These are phyloP conservation scores for Agonopterix subpropinquella DNA, from an alignment of 2,888 invertebrate species.

Conservation along the genomic window DNA sequence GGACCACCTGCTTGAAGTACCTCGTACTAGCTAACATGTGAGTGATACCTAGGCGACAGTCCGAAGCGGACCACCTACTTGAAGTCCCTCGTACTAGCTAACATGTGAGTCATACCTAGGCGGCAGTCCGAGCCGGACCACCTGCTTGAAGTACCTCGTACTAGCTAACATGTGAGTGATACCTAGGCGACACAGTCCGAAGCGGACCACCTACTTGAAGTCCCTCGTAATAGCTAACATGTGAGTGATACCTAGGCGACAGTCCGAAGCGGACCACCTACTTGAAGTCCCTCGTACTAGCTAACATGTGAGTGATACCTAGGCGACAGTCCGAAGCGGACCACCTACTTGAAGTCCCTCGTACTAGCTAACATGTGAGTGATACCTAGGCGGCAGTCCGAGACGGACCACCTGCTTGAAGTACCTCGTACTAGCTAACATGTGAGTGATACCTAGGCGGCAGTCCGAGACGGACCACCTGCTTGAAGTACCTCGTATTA, in stretches of 20 bases:
- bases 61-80: slow-evolving; percentile 97
- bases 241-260: too few relatives aligned
- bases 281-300: slow-evolving; percentile 97
- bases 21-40: slow-evolving; percentile 98
- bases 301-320: too few relatives aligned
- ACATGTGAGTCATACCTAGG: too few relatives aligned
- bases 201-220: slow-evolving; percentile 97
- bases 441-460: too few relatives aligned
- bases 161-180: slow-evolving; percentile 99
- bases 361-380: slow-evolving; percentile 99
- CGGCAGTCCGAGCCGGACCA: slow-evolving; percentile 97
- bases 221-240: slow-evolving; percentile 99
- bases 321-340: slow-evolving; percentile 94
- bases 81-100: slow-evolving; percentile 98
- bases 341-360: slow-evolving; percentile 97
- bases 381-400: too few relatives aligned
- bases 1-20: slow-evolving; percentile 98
- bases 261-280: slow-evolving; percentile 97
- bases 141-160: slow-evolving; percentile 98
- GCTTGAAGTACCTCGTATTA: slow-evolving; percentile 97
- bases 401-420: slow-evolving; percentile 97
- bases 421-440: slow-evolving; percentile 98
- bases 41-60: too few relatives aligned
- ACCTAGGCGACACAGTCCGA: too few relatives aligned
- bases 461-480: slow-evolving; percentile 96